A percentile compares a stretch with the other conserved stretches of the same genome.
Conservation (phyloP, 2,113 vertebrate genomes). For the Periophthalmodon schlosseri region DNA sequence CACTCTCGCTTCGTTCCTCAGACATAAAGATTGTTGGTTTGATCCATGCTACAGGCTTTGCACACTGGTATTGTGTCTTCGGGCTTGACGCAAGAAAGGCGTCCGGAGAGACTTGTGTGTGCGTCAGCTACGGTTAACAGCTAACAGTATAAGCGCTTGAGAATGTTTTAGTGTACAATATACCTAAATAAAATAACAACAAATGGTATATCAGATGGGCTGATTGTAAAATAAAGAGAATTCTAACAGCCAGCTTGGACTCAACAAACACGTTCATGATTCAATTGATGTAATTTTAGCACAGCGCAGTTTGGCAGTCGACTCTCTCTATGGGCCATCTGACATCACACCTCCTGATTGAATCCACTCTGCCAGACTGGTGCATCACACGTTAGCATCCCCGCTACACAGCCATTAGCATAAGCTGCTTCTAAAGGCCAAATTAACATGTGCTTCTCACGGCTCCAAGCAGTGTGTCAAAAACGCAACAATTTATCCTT, state of each 20-base stretch:
- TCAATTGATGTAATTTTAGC: not conserved
- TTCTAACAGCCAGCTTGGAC: not conserved
- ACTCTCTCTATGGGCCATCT: not conserved
- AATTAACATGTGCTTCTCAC: slow-evolving; percentile 10
- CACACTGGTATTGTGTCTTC: too few relatives aligned
- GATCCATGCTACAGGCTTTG: too few relatives aligned
- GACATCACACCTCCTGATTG: slow-evolving; percentile 9
- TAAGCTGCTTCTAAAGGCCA: slow-evolving; percentile 13
- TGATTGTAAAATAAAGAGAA: not conserved
- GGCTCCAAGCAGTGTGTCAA: not conserved
- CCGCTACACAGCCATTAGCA: slow-evolving; percentile 5
- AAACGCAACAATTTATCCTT: not conserved
- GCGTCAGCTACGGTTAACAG: too few relatives aligned
- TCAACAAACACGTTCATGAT: not conserved
- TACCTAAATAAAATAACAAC: not conserved
- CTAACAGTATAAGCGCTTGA: too few relatives aligned
- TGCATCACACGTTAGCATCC: slow-evolving; percentile 11
- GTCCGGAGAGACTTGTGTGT: too few relatives aligned
- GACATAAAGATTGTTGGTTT: too few relatives aligned
- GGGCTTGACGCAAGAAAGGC: too few relatives aligned
- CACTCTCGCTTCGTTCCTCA: too few relatives aligned
- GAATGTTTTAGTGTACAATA: too few relatives aligned
- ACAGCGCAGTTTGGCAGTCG: not conserved
- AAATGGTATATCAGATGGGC: not conserved
- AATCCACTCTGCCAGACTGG: slow-evolving; percentile 6